These are phyloP conservation scores for Drosophila athabasca DNA, from an alignment of 1,140 invertebrate genomes.

Conservation along the genomic window DNA sequence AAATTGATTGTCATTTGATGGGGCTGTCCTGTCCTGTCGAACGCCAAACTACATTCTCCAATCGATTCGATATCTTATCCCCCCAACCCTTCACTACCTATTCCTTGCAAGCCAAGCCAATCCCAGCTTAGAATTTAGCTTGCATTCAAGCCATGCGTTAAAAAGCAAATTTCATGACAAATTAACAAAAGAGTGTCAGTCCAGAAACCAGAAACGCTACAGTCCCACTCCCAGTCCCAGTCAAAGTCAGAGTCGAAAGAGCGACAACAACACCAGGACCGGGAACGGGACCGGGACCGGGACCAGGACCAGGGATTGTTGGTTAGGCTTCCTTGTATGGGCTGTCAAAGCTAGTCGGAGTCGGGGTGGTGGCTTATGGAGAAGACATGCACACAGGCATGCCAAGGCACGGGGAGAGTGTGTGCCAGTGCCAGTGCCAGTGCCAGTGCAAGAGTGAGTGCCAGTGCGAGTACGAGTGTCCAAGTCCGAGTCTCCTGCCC, in stretches of 20 bases:
- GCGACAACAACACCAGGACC: slow-evolving; percentile 26
- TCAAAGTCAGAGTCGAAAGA: slow-evolving; percentile 20
- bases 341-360: slow-evolving; percentile 63
- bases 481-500: slow-evolving; percentile 1
- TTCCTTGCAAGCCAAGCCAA: too few relatives aligned
- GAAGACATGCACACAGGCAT: slow-evolving; percentile 30
- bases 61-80: too few relatives aligned
- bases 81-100: too few relatives aligned
- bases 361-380: slow-evolving; percentile 24
- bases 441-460: slow-evolving; percentile 1
- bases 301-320: slow-evolving; percentile 27
- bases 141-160: slow-evolving; percentile 41
- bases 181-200: slow-evolving; percentile 54
- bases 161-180: slow-evolving; percentile 64
- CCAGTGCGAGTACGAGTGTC: slow-evolving; percentile 18
- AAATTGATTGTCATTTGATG: too few relatives aligned
- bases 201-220: slow-evolving; percentile 7
- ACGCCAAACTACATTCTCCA: too few relatives aligned
- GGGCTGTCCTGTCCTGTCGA: too few relatives aligned
- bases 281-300: too few relatives aligned
- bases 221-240: not conserved
- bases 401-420: slow-evolving; percentile 17
- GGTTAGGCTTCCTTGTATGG: slow-evolving; percentile 71
- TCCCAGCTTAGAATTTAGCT: too few relatives aligned
- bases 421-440: slow-evolving; percentile 4